phyloP scores from a whole-genome alignment of 2,888 invertebrate species.

The Thymelicus lineola region DNA sequence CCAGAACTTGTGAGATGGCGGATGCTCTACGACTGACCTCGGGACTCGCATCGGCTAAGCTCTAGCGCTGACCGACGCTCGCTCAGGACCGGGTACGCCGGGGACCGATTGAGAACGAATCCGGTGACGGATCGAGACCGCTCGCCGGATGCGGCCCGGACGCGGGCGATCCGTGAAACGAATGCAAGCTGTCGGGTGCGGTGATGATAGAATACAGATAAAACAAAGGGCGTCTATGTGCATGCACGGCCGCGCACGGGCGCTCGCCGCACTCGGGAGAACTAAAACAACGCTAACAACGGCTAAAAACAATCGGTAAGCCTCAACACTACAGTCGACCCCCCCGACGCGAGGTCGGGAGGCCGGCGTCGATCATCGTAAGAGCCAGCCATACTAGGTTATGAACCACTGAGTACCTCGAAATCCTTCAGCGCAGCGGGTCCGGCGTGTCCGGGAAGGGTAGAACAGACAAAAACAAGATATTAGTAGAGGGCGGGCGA shows the following conservation, averaged over 20 bases:
- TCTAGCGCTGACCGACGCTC: slow-evolving; percentile 65
- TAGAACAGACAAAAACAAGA: slow-evolving; percentile 88
- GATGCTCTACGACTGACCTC: slow-evolving; percentile 83
- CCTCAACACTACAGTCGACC: slow-evolving; percentile 86
- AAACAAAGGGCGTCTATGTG: slow-evolving; percentile 83
- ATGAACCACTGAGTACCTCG: slow-evolving; percentile 90
- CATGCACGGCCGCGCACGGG: slow-evolving; percentile 82
- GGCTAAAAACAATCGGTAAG: slow-evolving; percentile 85
- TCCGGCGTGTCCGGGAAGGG: slow-evolving; percentile 89
- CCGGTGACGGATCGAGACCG: slow-evolving; percentile 75
- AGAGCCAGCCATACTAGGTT: slow-evolving; percentile 82
- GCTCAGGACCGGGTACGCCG: slow-evolving; percentile 68
- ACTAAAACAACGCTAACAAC: slow-evolving; percentile 85
- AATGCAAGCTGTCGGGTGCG: slow-evolving; percentile 84
- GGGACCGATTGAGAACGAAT: slow-evolving; percentile 56
- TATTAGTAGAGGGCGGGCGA: slow-evolving; percentile 86
- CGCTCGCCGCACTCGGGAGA: slow-evolving; percentile 83
- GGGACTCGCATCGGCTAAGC: slow-evolving; percentile 71
- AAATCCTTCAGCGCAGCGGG: slow-evolving; percentile 91
- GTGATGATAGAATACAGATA: slow-evolving; percentile 82
- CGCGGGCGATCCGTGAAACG: slow-evolving; percentile 66
- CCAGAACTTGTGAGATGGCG: slow-evolving; percentile 86
- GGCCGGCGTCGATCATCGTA: slow-evolving; percentile 77
- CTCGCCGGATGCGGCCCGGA: slow-evolving; percentile 65
- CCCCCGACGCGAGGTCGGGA: slow-evolving; percentile 79